Evolutionary conservation across 2,888 invertebrate genomes (phyloP).

Genomic region (Hedychridium roseum): DNA sequence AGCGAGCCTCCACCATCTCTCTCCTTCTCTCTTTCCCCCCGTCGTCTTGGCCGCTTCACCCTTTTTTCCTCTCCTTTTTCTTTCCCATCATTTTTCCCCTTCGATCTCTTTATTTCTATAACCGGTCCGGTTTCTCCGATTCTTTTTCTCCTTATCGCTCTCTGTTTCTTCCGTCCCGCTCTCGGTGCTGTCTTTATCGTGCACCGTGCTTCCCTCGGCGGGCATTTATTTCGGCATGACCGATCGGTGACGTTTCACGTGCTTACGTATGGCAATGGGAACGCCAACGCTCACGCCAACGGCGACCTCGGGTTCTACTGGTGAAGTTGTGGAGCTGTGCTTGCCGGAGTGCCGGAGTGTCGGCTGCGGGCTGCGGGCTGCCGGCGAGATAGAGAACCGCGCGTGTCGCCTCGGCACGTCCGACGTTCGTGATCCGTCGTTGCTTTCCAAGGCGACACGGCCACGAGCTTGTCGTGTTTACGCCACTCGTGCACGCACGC

Average conservation of each 20-base stretch:
- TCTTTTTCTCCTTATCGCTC: neutral
- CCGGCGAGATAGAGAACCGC: conserved; percentile 30
- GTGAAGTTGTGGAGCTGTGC: too few relatives aligned
- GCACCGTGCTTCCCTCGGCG: neutral
- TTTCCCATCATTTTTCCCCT: neutral
- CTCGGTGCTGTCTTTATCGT: neutral
- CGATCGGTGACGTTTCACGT: conserved; percentile 1
- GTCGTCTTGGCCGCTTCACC: neutral
- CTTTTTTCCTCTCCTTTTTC: neutral
- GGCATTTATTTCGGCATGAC: neutral
- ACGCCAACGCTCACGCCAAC: conserved; percentile 18
- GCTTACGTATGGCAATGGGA: too few relatives aligned
- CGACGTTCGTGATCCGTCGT: conserved; percentile 17
- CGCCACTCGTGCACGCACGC: too few relatives aligned
- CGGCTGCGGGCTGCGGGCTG: too few relatives aligned
- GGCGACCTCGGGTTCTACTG: conserved; percentile 12
- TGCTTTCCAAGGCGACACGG: too few relatives aligned
- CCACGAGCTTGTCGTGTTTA: too few relatives aligned
- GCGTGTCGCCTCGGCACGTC: conserved; percentile 30
- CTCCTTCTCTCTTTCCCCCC: too few relatives aligned
- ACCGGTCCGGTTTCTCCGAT: neutral
- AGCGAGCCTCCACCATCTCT: too few relatives aligned
- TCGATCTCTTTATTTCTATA: neutral
- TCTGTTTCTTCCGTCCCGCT: neutral
- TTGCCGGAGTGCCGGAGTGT: too few relatives aligned